Evolutionary conservation across 1,140 invertebrate species (phyloP), one percentile per base, ranked within the genome.

Genomic region (Drosophila ambigua): DNA sequence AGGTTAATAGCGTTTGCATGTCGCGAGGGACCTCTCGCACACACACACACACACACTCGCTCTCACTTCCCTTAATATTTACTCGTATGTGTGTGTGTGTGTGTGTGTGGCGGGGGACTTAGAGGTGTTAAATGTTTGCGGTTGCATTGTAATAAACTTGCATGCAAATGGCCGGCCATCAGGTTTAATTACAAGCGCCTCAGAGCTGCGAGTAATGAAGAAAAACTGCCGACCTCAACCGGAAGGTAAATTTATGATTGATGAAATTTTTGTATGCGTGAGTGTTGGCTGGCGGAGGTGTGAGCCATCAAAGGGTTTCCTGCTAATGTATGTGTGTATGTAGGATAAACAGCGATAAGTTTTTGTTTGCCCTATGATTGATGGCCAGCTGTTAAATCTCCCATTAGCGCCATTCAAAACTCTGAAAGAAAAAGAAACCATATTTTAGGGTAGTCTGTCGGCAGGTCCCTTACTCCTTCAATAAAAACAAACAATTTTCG

Each of bases 1-100:
- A 87, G 67, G 76, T 79, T 87, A 87, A 87, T 77, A 79, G 83
- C 84, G 61, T 79, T 88, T 79, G 79, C 82, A 88, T 88, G 82
- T 88, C 75, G 75, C 66, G 49, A 50, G 35, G 11, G 35, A 39
- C 35, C 31, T 35, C 31, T 46, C 43, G 13, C 28, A 26, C 35
- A 15, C 8, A 15, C 11, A n/a, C 39, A 20, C 20, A 20, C 16
- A 16, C 16, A 16, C n/a, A n/a, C n/a, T n/a, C n/a, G n/a, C 23
- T 24, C 23, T 26, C 60, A 4, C 26, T 9, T 4, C 31, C 8
- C 8, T 1, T 1, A 39, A 46, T 31, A 24, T 15, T 4, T 31
- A 31, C n/a, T 16, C 24, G 5, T 16, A 11, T 5, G 7, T n/a
- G 1, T n/a, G 24, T 11, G 7, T 28, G 26, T 49, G 54, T 43